Evolutionary conservation across 2,888 invertebrate species (phyloP).

Genomic region (Megamerina dolium): DNA sequence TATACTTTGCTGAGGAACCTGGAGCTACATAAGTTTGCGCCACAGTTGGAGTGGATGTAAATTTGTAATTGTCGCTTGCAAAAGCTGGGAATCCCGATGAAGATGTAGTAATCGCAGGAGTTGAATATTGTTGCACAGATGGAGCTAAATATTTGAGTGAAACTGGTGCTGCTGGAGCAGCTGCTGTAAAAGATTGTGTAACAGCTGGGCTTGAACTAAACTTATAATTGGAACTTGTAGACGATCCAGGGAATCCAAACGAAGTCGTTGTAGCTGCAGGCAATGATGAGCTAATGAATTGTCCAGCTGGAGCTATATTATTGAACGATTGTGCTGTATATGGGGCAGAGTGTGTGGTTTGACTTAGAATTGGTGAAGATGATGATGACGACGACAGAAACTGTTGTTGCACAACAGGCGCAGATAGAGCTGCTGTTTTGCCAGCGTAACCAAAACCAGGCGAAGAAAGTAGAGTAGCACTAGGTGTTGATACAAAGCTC

Average conservation of each 20-base stretch:
- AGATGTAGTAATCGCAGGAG: no score
- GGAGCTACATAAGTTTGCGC: no score
- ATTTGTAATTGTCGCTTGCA: no score
- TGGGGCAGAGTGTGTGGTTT: slow-evolving; percentile 5
- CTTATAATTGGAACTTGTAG: slow-evolving; percentile 6
- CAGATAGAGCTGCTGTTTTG: slow-evolving; percentile 13
- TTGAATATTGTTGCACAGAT: slow-evolving; percentile 5
- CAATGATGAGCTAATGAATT: slow-evolving; percentile 7
- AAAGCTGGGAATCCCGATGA: slow-evolving; percentile 10
- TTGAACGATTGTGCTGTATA: slow-evolving; percentile 8
- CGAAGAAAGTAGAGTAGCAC: slow-evolving; percentile 13
- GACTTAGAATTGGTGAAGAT: slow-evolving; percentile 10
- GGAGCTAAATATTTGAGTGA: slow-evolving; percentile 12
- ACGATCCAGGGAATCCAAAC: slow-evolving; percentile 2
- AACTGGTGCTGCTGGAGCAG: background rate
- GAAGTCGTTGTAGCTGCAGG: slow-evolving; percentile 3
- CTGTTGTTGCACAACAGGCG: slow-evolving; percentile 10
- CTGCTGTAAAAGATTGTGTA: background rate
- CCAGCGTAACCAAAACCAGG: background rate
- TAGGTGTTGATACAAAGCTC: background rate
- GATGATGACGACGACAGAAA: slow-evolving; percentile 12
- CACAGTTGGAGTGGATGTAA: background rate
- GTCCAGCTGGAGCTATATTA: slow-evolving; percentile 6
- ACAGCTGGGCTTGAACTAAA: slow-evolving; percentile 6
- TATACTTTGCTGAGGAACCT: no score